phyloP scores from a whole-genome alignment of 2,797 vertebrate genomes.

The Heterohyrax brucei region DNA sequence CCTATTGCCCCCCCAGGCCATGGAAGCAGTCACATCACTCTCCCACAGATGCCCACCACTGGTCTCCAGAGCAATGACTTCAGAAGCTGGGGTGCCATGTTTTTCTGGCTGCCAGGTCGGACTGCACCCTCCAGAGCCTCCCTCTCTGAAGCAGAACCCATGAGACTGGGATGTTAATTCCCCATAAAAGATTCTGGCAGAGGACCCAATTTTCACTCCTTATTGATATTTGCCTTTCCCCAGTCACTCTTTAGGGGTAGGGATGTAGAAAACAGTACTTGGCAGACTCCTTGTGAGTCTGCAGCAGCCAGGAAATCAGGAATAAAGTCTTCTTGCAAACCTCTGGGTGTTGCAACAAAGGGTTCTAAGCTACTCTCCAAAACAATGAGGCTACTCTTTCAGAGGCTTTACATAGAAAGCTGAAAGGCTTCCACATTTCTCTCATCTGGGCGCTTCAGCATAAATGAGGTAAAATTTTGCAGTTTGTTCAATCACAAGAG shows the following conservation, averaged over 20 bases:
- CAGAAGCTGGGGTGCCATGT: background rate
- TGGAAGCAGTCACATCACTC: background rate
- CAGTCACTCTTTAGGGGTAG: background rate
- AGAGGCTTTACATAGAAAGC: constrained; percentile 47
- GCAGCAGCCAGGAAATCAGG: background rate
- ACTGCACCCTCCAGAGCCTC: constrained; percentile 21
- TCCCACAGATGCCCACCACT: background rate
- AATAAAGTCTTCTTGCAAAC: constrained; percentile 38
- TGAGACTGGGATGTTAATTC: background rate
- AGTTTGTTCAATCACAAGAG: constrained; percentile 51
- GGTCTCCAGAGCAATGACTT: constrained; percentile 28
- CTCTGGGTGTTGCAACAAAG: constrained; percentile 23
- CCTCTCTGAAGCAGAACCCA: constrained; percentile 38
- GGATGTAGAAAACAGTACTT: constrained; percentile 7
- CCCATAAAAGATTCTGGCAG: background rate
- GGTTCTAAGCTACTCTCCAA: background rate
- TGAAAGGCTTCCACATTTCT: constrained; percentile 46
- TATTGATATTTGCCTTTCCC: constrained; percentile 10
- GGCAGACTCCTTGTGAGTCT: constrained; percentile 21
- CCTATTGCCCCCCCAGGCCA: background rate
- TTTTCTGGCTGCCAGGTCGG: background rate
- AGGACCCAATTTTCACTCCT: background rate
- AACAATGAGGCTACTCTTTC: background rate
- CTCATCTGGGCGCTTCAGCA: constrained; percentile 30
- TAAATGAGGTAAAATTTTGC: constrained; percentile 58